phyloP scores from a whole-genome alignment of 92 coral and sea anemone genomes.

The Palythoa heliodiscus region DNA sequence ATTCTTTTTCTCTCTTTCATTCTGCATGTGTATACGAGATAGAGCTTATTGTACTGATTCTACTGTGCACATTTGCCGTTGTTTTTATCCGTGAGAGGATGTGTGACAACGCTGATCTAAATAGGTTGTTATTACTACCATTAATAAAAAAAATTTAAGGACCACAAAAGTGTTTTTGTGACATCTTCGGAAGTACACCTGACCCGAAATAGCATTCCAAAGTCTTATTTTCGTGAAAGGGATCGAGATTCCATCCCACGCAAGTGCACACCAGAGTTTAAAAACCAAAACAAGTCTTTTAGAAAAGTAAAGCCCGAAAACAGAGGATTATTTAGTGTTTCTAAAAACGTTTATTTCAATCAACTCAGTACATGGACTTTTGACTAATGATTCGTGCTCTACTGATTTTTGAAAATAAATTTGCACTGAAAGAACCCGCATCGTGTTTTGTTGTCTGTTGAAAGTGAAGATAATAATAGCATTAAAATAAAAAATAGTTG shows the following conservation, averaged over 20 bases:
- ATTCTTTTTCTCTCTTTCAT: conserved; percentile 53
- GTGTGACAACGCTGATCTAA: background rate
- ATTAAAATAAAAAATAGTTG: background rate
- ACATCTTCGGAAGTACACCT: background rate
- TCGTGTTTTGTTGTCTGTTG: background rate
- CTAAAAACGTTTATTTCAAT: too few species aligned
- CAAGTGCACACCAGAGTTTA: background rate
- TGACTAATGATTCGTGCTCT: too few species aligned
- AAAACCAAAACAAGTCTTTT: too few species aligned
- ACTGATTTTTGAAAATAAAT: too few species aligned
- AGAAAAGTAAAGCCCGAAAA: too few species aligned
- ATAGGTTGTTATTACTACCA: background rate
- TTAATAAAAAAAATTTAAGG: background rate
- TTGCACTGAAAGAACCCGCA: too few species aligned
- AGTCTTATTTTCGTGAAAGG: background rate
- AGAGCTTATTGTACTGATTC: background rate
- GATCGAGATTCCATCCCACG: background rate
- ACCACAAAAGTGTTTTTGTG: background rate
- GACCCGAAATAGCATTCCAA: background rate
- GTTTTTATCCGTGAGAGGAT: background rate
- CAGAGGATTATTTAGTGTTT: too few species aligned
- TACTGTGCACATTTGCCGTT: background rate
- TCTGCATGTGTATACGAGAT: background rate
- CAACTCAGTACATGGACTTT: too few species aligned
- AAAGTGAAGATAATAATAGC: background rate